These are phyloP conservation scores for Hirudo medicinalis DNA, from an alignment of 1,140 invertebrate genomes.

Conservation along the genomic window DNA sequence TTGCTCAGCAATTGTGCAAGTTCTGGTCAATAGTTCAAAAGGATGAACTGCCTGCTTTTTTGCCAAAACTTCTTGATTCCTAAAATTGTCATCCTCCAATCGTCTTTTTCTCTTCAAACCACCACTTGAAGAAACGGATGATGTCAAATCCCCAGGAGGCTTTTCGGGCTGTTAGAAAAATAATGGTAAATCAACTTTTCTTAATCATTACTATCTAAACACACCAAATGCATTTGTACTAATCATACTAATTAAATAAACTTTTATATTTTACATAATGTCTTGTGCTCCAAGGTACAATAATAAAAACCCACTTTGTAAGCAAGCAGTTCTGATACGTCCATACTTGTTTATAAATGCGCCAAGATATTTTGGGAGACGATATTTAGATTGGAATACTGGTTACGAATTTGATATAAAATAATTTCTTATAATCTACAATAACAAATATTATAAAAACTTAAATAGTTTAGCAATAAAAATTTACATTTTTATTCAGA, in stretches of 20 bases:
- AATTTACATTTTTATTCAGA: too few relatives aligned
- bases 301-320: neutral
- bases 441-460: too few relatives aligned
- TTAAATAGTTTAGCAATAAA: too few relatives aligned
- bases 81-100: conserved; percentile 5
- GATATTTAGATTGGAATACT: too few relatives aligned
- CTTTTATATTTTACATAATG: neutral
- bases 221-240: neutral
- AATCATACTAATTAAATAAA: conserved; percentile 1
- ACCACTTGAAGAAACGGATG: neutral
- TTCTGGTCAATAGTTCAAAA: neutral
- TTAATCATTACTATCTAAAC: too few relatives aligned
- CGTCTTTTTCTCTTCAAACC: conserved; percentile 9
- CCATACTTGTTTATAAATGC: neutral
- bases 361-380: too few relatives aligned
- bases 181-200: too few relatives aligned
- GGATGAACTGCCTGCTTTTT: neutral
- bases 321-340: conserved; percentile 1
- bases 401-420: too few relatives aligned
- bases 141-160: neutral
- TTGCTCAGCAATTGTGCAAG: conserved; percentile 9
- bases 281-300: neutral
- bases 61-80: neutral
- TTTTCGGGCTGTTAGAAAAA: neutral
- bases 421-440: too few relatives aligned